Evolutionary conservation across 2,797 vertebrate genomes (phyloP).

Genomic region (Sebastes steindachneri): DNA sequence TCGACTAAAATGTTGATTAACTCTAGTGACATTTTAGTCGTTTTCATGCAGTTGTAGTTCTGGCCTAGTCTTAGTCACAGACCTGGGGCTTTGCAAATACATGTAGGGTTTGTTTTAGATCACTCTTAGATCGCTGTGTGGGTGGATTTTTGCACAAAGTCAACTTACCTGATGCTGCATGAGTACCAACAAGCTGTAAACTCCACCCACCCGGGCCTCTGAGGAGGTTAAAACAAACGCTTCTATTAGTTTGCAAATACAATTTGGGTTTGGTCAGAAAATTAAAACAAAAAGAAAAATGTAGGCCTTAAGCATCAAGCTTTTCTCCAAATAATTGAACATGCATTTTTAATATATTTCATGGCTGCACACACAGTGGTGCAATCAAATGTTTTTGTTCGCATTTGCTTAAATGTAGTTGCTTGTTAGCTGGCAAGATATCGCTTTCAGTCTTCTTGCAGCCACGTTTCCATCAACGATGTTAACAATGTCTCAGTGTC

Average conservation of each 20-base stretch:
- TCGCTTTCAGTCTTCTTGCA: slow-evolving; percentile 8
- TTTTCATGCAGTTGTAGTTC: slow-evolving; percentile 12
- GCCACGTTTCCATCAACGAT: slow-evolving; percentile 1
- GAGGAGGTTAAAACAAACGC: slow-evolving; percentile 30
- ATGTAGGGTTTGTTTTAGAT: not conserved
- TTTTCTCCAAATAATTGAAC: not conserved
- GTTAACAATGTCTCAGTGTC: not conserved
- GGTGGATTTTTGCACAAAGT: slow-evolving; percentile 5
- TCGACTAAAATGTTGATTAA: slow-evolving; percentile 71
- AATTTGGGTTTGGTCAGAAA: not conserved
- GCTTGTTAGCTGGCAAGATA: slow-evolving; percentile 30
- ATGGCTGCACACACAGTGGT: slow-evolving; percentile 6
- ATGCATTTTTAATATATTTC: not conserved
- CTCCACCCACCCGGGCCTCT: slow-evolving; percentile 22
- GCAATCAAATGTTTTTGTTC: slow-evolving; percentile 1
- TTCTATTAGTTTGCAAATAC: slow-evolving; percentile 17
- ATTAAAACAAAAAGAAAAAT: not conserved
- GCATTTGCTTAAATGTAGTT: slow-evolving; percentile 22
- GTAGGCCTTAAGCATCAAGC: not conserved
- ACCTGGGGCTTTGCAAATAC: slow-evolving; percentile 39
- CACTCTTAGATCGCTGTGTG: not conserved
- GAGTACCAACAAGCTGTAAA: not conserved
- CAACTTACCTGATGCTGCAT: not conserved
- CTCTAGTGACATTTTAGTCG: slow-evolving; percentile 59
- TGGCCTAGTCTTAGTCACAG: not conserved